Evolutionary conservation across 2,888 invertebrate species (phyloP), one percentile per base, ranked within the genome.

Genomic region (Microctonus aethiopoides): DNA sequence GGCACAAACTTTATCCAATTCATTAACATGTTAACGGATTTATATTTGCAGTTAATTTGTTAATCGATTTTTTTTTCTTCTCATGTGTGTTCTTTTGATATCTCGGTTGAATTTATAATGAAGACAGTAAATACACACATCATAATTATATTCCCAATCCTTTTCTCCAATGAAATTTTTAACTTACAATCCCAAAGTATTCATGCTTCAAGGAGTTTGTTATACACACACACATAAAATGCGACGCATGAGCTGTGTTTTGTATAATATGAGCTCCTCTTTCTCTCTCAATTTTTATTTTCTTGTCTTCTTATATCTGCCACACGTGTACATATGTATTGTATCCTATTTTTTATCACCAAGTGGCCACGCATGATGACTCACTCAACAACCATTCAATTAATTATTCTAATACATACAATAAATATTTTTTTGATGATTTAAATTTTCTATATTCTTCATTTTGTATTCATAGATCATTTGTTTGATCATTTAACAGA

Each of bases 321-420:
- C 20, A 54, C 16, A 46, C 7, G 13, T 41, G 16, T 34, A 54
- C 24, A 16, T 56, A 22, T 52, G 51, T 34, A 34, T 54, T 64
- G 36, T 39, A n/a, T 64, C 36, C 29, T 57, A 41, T 57, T 56
- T 39, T 29, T 39, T 24, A 60, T 60, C 60, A 51, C 26, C 32
- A 39, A n/a, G 56, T 60, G 59, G 59, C 51, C 61, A 67, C 36
- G 67, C 60, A n/a, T 60, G 67, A 61, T n/a, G 67, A 16, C 57
- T 51, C 34, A 24, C 22, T 24, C 16, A 29, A 26, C 39, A 56
- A 57, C 34, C 41, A 13, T n/a, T 9, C 32, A 29, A 32, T 61
- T 68, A 52, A 54, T 68, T 61, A 67, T 59, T 57, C 20, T 1
- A 13, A 9, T 20, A 46, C 16, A 20, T 46, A 7, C n/a, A n/a